phyloP scores from a whole-genome alignment of 2,113 vertebrate genomes.

The human region DNA sequence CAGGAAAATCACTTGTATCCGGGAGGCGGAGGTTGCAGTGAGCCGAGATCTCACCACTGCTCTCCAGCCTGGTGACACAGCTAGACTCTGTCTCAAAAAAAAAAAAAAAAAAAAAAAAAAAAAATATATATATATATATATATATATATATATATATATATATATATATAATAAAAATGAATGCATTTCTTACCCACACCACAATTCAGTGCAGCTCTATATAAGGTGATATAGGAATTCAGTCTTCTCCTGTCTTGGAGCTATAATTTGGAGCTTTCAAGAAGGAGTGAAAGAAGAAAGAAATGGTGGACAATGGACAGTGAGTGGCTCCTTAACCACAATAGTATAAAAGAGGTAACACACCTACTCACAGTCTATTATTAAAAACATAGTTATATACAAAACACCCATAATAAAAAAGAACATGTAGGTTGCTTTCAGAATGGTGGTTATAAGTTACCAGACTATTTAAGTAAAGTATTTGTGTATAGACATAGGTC shows the following conservation, averaged over 20 bases:
- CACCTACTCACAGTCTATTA: neutral
- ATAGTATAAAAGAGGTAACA: neutral
- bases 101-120: too few species aligned
- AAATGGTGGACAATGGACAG: neutral
- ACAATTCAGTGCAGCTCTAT: neutral
- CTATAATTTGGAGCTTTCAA: neutral
- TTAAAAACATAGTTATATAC: neutral
- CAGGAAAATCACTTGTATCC: too few species aligned
- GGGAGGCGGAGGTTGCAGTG: too few species aligned
- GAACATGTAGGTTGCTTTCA: neutral
- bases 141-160: too few species aligned
- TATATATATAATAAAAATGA: neutral
- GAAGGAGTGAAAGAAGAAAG: neutral
- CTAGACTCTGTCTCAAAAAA: too few species aligned
- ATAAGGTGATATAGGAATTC: neutral
- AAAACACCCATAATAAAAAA: neutral
- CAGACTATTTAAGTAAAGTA: neutral
- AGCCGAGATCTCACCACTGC: too few species aligned
- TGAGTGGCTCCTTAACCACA: neutral
- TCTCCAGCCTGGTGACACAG: too few species aligned
- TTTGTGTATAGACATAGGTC: neutral
- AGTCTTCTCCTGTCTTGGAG: neutral
- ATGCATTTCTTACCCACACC: neutral
- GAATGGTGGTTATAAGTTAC: neutral
- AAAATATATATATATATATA: too few species aligned